Conservation (phyloP, 2,113 vertebrate species). For the Tichodroma muraria region DNA sequence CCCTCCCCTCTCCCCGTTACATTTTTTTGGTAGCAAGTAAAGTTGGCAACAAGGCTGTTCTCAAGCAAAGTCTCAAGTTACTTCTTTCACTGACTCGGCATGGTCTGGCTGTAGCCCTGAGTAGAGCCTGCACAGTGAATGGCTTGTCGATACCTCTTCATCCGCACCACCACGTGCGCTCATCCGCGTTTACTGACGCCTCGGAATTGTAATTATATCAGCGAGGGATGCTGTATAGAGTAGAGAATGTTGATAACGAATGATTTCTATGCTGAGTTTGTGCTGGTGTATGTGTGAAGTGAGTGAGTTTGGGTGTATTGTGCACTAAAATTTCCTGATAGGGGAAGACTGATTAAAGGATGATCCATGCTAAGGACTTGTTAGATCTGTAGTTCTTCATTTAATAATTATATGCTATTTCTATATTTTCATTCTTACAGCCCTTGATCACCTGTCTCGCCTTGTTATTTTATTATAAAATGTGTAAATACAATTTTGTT, state of each 20-base stretch:
- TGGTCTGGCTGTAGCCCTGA: conserved; percentile 72
- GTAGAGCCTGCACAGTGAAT: conserved; percentile 70
- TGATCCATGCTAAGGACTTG: conserved; percentile 80
- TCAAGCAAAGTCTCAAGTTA: conserved; percentile 60
- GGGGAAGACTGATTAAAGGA: conserved; percentile 77
- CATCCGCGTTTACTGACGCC: conserved; percentile 63
- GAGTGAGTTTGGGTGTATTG: conserved; percentile 87
- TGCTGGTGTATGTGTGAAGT: conserved; percentile 85
- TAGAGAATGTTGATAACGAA: conserved; percentile 75
- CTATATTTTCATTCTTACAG: conserved; percentile 77
- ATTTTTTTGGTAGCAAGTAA: conserved; percentile 44
- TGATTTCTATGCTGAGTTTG: conserved; percentile 73
- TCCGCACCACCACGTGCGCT: conserved; percentile 68
- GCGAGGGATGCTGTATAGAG: conserved; percentile 81
- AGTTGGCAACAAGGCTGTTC: conserved; percentile 62
- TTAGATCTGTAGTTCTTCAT: conserved; percentile 88
- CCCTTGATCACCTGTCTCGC: conserved; percentile 73
- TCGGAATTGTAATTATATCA: conserved; percentile 67
- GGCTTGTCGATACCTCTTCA: conserved; percentile 77
- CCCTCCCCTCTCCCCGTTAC: neutral
- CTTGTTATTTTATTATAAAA: conserved; percentile 91
- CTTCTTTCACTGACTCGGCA: conserved; percentile 68
- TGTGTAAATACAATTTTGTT: conserved; percentile 92
- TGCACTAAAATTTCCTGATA: conserved; percentile 83
- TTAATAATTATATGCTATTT: conserved; percentile 84